Conservation (phyloP, 2,113 vertebrate species). For the Todiramphus chloris region DNA sequence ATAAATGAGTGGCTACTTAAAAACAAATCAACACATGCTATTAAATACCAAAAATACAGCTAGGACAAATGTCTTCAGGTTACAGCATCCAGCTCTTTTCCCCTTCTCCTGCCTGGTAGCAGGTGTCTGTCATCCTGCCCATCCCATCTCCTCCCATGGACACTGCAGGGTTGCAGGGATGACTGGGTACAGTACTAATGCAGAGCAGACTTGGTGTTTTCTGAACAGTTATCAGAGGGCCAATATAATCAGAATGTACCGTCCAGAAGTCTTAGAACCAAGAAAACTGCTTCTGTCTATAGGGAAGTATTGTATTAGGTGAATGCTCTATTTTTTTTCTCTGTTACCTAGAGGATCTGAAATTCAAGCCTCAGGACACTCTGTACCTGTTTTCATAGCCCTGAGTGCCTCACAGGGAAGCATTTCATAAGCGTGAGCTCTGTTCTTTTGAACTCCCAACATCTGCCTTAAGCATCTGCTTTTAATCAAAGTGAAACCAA, state of each 20-base stretch:
- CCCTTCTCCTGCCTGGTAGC: fast-evolving
- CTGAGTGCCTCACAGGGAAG: constrained; percentile 33
- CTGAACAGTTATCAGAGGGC: neutral
- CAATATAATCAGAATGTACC: neutral
- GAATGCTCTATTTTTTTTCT: neutral
- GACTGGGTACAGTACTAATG: neutral
- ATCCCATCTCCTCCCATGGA: neutral
- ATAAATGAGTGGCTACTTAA: neutral
- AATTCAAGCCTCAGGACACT: neutral
- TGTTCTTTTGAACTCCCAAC: constrained; percentile 57
- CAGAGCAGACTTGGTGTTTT: neutral
- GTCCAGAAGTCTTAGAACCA: fast-evolving
- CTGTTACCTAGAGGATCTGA: neutral
- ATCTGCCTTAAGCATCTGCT: constrained; percentile 65
- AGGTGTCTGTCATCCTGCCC: neutral
- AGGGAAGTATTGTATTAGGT: neutral
- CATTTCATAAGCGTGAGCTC: constrained; percentile 28
- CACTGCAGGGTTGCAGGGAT: fast-evolving
- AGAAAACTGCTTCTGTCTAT: neutral
- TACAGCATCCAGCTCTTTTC: neutral
- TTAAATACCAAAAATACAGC: neutral
- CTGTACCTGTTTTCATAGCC: constrained; percentile 28
- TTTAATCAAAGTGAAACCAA: constrained; percentile 66
- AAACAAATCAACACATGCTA: neutral
- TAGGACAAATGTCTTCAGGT: neutral